These are phyloP conservation scores for Xenopus borealis DNA, from an alignment of 2,113 vertebrate species.

Conservation along the genomic window DNA sequence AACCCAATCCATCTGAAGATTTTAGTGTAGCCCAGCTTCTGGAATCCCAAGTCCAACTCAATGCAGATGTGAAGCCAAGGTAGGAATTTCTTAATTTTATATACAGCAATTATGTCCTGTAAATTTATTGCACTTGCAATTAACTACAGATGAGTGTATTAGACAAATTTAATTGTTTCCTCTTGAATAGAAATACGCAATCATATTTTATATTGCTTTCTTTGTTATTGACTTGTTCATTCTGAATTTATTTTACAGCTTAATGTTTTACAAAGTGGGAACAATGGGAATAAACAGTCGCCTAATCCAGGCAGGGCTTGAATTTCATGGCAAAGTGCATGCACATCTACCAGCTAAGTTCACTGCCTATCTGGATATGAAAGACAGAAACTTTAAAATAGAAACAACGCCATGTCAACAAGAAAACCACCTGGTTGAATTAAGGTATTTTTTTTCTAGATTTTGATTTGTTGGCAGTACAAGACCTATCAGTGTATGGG, in stretches of 20 bases:
- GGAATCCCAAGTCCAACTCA: constrained; percentile 49
- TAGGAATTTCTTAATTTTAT: background rate
- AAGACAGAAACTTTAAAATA: constrained; percentile 68
- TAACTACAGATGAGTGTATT: too few species aligned
- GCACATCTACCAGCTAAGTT: constrained; percentile 60
- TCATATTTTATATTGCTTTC: too few species aligned
- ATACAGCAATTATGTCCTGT: too few species aligned
- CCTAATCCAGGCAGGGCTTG: constrained; percentile 66
- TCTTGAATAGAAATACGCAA: too few species aligned
- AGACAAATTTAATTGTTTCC: too few species aligned
- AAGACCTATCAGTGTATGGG: too few species aligned
- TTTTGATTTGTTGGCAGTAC: background rate
- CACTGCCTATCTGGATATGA: constrained; percentile 62
- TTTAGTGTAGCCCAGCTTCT: constrained; percentile 50
- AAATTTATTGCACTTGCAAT: too few species aligned
- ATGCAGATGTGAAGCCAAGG: constrained; percentile 53
- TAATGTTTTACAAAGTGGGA: constrained; percentile 60
- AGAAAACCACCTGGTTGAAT: constrained; percentile 60
- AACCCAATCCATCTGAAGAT: constrained; percentile 47
- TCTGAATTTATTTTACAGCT: constrained; percentile 50
- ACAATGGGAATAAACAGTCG: constrained; percentile 76
- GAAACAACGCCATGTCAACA: constrained; percentile 60
- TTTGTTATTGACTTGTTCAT: too few species aligned
- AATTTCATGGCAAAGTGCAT: constrained; percentile 61
- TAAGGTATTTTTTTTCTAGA: constrained; percentile 44